These are phyloP conservation scores for Temnothorax rugatulus DNA, from an alignment of 2,888 invertebrate species.

Conservation along the genomic window DNA sequence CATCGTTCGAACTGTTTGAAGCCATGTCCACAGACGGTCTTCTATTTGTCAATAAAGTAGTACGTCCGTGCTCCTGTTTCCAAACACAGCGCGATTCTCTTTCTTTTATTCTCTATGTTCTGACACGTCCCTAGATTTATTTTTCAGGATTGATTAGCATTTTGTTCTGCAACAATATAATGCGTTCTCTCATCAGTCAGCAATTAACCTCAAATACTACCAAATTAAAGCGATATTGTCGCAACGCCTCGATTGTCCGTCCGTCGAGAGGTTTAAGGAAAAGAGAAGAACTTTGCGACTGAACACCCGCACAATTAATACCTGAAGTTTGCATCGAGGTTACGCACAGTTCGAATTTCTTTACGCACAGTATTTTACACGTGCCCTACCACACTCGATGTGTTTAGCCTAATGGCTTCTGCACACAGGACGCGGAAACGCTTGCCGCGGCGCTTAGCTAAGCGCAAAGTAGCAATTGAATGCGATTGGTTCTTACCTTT, in stretches of 20 bases:
- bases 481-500: too few species aligned
- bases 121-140: not conserved
- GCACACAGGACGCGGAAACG: too few species aligned
- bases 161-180: not conserved
- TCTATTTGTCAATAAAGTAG: not conserved
- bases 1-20: slow-evolving; percentile 62
- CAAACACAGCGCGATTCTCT: not conserved
- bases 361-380: not conserved
- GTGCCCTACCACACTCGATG: not conserved
- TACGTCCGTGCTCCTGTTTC: not conserved
- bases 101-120: not conserved
- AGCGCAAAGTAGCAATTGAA: too few species aligned
- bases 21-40: slow-evolving; percentile 53
- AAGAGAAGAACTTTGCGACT: not conserved
- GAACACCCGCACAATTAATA: not conserved
- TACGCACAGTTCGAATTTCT: not conserved
- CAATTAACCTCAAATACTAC: not conserved
- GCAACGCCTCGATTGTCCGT: not conserved
- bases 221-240: not conserved
- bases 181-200: not conserved
- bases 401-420: too few species aligned
- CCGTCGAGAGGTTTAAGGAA: not conserved
- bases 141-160: too few species aligned
- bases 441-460: too few species aligned
- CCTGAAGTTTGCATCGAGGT: not conserved